Conservation (phyloP, 2,113 vertebrate species). For the Prietella phreatophila region DNA sequence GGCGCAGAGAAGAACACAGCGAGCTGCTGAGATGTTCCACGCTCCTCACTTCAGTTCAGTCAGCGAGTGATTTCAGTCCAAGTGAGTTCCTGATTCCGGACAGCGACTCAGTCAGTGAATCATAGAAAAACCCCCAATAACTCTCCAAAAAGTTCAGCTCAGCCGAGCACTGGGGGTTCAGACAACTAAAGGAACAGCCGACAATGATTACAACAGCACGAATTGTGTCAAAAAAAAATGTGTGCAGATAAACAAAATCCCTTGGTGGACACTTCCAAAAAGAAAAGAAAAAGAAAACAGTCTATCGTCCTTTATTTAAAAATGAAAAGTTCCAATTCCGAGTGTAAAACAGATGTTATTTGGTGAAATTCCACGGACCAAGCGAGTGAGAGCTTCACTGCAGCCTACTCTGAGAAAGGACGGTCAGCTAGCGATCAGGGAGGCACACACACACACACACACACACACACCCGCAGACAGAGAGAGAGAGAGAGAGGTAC, state of each 20-base stretch:
- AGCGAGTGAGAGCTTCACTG: conserved; percentile 23
- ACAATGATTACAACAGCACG: not conserved
- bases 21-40: conserved; percentile 12
- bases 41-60: conserved; percentile 33
- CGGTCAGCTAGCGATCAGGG: not conserved
- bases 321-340: not conserved
- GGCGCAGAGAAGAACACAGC: conserved; percentile 42
- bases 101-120: conserved; percentile 3
- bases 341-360: not conserved
- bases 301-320: not conserved
- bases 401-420: not conserved
- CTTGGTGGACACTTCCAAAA: too few species aligned
- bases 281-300: not conserved
- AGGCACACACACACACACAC: conserved; percentile 1
- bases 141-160: not conserved
- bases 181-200: not conserved
- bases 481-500: too few species aligned
- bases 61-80: not conserved
- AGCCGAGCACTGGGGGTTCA: not conserved
- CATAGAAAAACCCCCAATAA: not conserved
- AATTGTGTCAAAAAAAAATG: not conserved
- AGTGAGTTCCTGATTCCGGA: conserved; percentile 27
- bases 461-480: not conserved
- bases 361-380: conserved; percentile 50
- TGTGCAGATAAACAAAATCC: not conserved